phyloP scores from a whole-genome alignment of 2,113 vertebrate genomes.

The Thoracochromis brauschi region DNA sequence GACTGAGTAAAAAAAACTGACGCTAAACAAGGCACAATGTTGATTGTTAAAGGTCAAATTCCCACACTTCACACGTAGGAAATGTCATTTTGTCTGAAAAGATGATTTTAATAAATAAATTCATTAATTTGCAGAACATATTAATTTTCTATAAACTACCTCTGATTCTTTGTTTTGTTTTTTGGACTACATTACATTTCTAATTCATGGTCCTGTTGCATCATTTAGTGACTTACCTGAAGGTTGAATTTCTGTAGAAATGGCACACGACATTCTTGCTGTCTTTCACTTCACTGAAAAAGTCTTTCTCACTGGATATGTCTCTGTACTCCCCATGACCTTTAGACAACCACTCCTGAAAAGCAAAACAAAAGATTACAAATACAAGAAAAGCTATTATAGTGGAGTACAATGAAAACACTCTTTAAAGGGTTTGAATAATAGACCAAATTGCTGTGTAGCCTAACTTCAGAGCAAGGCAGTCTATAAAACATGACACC shows the following conservation, averaged over 20 bases:
- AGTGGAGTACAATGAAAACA: neutral
- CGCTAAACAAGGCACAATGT: neutral
- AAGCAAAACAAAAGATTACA: neutral
- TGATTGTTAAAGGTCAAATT: neutral
- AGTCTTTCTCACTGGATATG: slow-evolving; percentile 91
- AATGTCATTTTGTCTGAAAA: neutral
- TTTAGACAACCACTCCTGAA: slow-evolving; percentile 93
- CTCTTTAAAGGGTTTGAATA: neutral
- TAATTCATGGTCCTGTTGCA: neutral
- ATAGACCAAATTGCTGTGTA: neutral
- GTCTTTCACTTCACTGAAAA: slow-evolving; percentile 93
- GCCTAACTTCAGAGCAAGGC: neutral
- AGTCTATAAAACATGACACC: neutral
- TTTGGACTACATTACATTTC: neutral
- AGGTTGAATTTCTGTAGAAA: slow-evolving; percentile 90
- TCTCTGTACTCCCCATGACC: slow-evolving; percentile 94
- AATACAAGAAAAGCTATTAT: neutral
- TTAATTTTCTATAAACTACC: neutral
- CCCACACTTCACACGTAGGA: neutral
- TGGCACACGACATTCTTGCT: slow-evolving; percentile 96
- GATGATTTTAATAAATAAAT: neutral
- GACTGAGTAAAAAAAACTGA: neutral
- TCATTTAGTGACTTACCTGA: slow-evolving; percentile 75
- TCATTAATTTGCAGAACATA: neutral
- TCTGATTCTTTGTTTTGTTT: neutral